Conservation (phyloP, 1,140 invertebrate genomes). For the Drosophila trapezifrons region DNA sequence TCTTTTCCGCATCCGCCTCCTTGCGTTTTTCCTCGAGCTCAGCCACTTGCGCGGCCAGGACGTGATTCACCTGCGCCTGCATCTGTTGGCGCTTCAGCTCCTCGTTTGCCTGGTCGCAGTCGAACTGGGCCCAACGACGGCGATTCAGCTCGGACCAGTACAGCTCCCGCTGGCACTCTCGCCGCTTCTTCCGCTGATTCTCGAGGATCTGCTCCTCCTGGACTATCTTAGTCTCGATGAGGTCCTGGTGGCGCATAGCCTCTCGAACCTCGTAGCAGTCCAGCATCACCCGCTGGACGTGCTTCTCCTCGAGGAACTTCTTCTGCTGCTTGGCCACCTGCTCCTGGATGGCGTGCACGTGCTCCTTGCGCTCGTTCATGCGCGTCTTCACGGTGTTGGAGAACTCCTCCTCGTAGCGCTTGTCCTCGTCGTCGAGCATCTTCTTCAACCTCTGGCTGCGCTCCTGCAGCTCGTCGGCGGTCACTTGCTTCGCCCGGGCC, state of each 20-base stretch:
- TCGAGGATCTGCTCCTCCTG: conserved; percentile 76
- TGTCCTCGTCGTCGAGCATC: conserved; percentile 68
- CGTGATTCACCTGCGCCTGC: conserved; percentile 44
- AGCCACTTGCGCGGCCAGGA: conserved; percentile 51
- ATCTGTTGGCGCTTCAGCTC: conserved; percentile 34
- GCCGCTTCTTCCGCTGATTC: conserved; percentile 49
- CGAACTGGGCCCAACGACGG: conserved; percentile 57
- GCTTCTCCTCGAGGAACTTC: conserved; percentile 61
- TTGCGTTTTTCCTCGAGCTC: conserved; percentile 54
- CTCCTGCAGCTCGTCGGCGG: conserved; percentile 52
- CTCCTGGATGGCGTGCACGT: conserved; percentile 62
- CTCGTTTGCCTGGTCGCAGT: conserved; percentile 48
- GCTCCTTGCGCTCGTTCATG: conserved; percentile 63
- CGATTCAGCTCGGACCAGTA: conserved; percentile 65
- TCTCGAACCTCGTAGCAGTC: conserved; percentile 79
- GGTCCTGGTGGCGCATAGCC: conserved; percentile 56
- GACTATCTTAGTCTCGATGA: conserved; percentile 51
- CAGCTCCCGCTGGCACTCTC: conserved; percentile 58
- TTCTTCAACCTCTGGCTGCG: conserved; percentile 50
- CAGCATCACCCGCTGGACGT: conserved; percentile 65
- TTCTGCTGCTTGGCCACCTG: conserved; percentile 41
- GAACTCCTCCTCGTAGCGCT: conserved; percentile 72
- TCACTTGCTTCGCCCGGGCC: conserved; percentile 52
- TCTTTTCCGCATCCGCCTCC: conserved; percentile 36
- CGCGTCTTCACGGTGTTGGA: conserved; percentile 69